Conservation (phyloP, 1,140 invertebrate genomes). For the Cecropterus lyciades region DNA sequence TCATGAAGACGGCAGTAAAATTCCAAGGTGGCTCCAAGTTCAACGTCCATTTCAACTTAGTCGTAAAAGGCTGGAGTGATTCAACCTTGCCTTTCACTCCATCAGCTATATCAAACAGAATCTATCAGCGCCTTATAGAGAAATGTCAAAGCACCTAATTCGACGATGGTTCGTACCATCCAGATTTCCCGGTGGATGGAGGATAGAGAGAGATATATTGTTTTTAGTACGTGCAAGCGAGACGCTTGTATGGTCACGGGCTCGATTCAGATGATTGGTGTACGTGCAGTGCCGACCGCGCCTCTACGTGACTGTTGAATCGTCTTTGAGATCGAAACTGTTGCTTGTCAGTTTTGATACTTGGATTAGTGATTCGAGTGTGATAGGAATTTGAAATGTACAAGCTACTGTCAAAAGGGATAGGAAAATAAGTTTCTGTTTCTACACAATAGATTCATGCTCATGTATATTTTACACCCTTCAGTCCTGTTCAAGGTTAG, state of each 20-base stretch:
- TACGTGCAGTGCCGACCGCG: constrained; percentile 77
- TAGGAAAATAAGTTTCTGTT: not conserved
- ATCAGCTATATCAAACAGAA: constrained; percentile 65
- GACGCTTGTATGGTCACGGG: constrained; percentile 69
- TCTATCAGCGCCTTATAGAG: constrained; percentile 73
- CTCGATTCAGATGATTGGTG: constrained; percentile 79
- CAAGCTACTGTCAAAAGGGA: no score
- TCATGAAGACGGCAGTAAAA: not conserved
- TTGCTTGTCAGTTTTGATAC: constrained; percentile 58
- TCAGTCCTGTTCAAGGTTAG: no score
- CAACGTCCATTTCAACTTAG: constrained; percentile 6
- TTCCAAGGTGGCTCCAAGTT: not conserved
- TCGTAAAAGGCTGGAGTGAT: constrained; percentile 16
- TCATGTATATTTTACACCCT: no score
- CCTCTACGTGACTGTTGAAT: constrained; percentile 74
- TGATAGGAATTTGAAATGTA: not conserved
- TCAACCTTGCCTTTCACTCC: constrained; percentile 29
- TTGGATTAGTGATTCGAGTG: constrained; percentile 31
- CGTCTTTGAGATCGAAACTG: constrained; percentile 45
- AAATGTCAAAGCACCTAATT: constrained; percentile 81
- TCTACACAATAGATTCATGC: not conserved
- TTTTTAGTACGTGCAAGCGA: constrained; percentile 42
- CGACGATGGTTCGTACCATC: constrained; percentile 66
- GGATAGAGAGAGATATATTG: constrained; percentile 47
- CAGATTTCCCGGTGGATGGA: constrained; percentile 78